Evolutionary conservation across 2,113 vertebrate species (phyloP), one percentile per base, ranked within the genome.

Genomic region (Rhineura floridana): DNA sequence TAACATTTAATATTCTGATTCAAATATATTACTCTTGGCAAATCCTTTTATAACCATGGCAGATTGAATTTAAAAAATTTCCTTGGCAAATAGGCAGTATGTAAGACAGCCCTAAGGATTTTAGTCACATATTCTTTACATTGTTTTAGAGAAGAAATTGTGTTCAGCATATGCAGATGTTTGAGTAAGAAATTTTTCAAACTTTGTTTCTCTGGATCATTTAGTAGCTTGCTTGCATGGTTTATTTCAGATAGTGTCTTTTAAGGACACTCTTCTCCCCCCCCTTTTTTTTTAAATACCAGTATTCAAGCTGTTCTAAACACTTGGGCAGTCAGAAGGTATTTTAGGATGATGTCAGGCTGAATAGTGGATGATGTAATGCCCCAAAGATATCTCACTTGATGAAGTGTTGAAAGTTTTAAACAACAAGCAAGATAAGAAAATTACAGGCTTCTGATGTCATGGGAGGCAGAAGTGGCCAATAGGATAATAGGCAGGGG

Each of bases 321-420:
- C 44, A 59, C 30, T 80, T 36, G 33, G 59, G 28, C 70, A 67
- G 81, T 30, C 25, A 52, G 79, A 93, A 89, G 91, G 72, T 82
- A 90, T 93, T 94, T 83, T 81, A 88, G 87, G 50, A 17, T 95
- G 90, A 95, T 88, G 92, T 87, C 79, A 87, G 90, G 79, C 88
- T 82, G 86, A 92, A 75, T 36, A 50, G 1, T 10, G 91, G 72
- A 73, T 97, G 96, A 96, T 93, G 94, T 95, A 89, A 96, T 91
- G 79, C 84, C 95, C 95, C 91, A 95, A 96, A 97, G 93, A 96
- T 97, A 97, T 81, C 85, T 85, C 21, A 86, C 0, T 87, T 84
- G 86, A 90, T 48, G 44, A 89, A 91, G 36, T 94, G 92, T 25
- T 91, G 85, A 91, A 94, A 93, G 9, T 0, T 1, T 65, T 72